These are phyloP conservation scores for Polydesmus complanatus DNA, from an alignment of 2,888 invertebrate species.

Conservation along the genomic window DNA sequence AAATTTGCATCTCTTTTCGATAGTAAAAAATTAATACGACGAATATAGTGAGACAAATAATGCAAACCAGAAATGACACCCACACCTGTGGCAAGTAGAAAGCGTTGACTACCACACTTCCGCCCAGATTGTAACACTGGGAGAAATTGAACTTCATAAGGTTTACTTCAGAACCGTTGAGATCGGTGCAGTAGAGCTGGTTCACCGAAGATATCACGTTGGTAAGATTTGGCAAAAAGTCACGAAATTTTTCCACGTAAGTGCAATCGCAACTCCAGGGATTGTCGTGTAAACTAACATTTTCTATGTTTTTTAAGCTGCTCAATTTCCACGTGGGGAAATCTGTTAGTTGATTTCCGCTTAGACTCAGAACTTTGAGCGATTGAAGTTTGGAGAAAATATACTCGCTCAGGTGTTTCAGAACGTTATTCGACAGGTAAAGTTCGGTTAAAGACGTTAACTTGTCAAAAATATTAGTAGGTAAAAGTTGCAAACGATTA, in stretches of 20 bases:
- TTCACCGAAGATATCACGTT: slow-evolving; percentile 45
- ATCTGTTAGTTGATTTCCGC: neutral
- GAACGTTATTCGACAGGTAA: neutral
- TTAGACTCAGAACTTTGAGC: neutral
- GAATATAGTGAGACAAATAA: slow-evolving; percentile 14
- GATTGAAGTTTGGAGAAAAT: neutral
- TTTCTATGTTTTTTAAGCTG: neutral
- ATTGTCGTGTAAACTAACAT: neutral
- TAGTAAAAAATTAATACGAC: slow-evolving; percentile 14
- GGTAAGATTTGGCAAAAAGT: slow-evolving; percentile 55
- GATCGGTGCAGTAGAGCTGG: neutral
- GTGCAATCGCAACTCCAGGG: slow-evolving; percentile 9
- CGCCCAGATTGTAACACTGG: neutral
- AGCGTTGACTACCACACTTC: neutral
- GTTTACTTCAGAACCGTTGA: neutral
- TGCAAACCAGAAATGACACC: neutral
- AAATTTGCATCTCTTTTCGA: slow-evolving; percentile 15
- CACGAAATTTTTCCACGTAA: slow-evolving; percentile 48
- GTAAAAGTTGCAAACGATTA: neutral
- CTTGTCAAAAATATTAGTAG: neutral
- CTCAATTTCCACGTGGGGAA: neutral
- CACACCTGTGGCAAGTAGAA: neutral
- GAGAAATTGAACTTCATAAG: neutral
- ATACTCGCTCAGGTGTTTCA: neutral
- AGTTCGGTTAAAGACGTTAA: neutral